Evolutionary conservation across 2,113 vertebrate species (phyloP).

Genomic region (Hipposideros armiger): DNA sequence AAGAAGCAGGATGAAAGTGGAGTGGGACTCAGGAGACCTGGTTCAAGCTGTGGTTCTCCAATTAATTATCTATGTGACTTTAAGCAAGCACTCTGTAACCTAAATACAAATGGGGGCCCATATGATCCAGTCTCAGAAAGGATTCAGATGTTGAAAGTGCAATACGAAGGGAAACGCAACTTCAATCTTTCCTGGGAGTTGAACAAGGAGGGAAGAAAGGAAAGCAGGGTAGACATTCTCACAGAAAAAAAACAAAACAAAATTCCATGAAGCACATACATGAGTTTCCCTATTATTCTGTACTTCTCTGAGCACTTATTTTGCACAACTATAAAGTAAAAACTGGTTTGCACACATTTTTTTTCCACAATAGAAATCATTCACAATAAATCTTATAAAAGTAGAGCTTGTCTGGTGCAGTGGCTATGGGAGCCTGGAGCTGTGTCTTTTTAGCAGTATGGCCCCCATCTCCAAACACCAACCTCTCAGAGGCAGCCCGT

Average conservation of each 20-base stretch:
- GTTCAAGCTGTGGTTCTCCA: background rate
- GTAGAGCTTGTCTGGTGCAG: background rate
- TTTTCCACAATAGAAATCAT: background rate
- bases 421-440: background rate
- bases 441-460: background rate
- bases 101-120: background rate
- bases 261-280: background rate
- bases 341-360: background rate
- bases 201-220: background rate
- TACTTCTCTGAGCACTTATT: background rate
- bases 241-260: background rate
- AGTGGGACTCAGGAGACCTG: background rate
- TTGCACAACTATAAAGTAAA: conserved; percentile 35
- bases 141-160: conserved; percentile 26
- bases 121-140: background rate
- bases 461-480: background rate
- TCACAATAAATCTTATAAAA: background rate
- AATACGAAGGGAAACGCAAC: background rate
- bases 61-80: background rate
- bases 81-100: background rate
- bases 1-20: background rate
- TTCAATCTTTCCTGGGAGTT: background rate
- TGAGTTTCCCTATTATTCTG: background rate
- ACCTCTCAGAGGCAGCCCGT: background rate
- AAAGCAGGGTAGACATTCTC: background rate